Base-by-base conservation (phyloP, 1,140 invertebrate genomes). In the Wasmannia auropunctata region DNA sequence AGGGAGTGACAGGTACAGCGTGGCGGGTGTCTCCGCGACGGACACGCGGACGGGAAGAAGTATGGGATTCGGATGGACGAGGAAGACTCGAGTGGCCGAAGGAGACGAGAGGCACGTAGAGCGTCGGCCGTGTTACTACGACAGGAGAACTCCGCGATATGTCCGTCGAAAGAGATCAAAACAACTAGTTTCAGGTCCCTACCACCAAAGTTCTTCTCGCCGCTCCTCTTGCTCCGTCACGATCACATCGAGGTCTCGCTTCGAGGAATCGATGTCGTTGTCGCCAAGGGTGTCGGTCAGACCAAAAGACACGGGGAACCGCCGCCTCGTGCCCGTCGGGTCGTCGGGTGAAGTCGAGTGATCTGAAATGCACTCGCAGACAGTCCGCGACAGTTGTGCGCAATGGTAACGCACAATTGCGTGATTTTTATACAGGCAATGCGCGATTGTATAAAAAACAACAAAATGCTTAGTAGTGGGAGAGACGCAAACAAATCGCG, bases 121-220 rank as follows among this genome's bases (percentile, higher is more conserved):
- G 75, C 72, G 88, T 86, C 84, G 88, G 67, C 19, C 56, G 89
- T 91, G 83, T 80, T 85, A 91, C 89, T 91, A 88, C 46, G 56
- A 77, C 77, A 67, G 72, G 86, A 81, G 40, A 76, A 84, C 65
- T 84, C 22, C 77, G 65, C 88, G 77, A 90, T 86, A 83, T 76
- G 79, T 77, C 62, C 43, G 65, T 81, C 79, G 86, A 76, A 88
- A 84, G 89, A 90, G 77, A 90, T 90, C 72, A 88, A 87, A 88
- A 90, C 89, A 88, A 87, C 63, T 87, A 86, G 77, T 88, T 76
- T 58, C 77, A 86, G 79, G 83, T 90, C 89, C 89, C 89, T 90
- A 90, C 89, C 89, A 90, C n/a, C 77, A 74, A 69, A 74, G 54
- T 51, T 69, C 56, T 51, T 69, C 56, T 22, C 34, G 16, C 56